Base-by-base conservation (phyloP, 2,113 vertebrate species). In the Xiphophorus couchianus region DNA sequence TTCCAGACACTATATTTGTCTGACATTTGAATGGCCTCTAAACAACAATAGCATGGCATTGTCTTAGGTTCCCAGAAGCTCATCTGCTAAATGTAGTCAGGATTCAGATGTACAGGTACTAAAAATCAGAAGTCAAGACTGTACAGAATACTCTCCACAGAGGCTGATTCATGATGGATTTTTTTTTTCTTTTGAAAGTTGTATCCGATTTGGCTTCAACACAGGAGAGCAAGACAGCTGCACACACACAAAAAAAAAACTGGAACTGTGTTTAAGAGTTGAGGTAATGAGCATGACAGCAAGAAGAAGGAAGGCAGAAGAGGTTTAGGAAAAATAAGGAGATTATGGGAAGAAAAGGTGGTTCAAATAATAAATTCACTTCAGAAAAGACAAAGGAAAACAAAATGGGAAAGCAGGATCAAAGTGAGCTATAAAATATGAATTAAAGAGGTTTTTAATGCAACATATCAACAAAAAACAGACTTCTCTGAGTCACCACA, bases 271-370 rank as follows among this genome's bases (percentile, higher is more conserved):
- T 14, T 19, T 58, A 68, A 60, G 54, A 42, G 29, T 6, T 48
- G 63, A 84, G 62, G 12, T 78, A 78, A 78, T 79, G 63, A 86
- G 83, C 72, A 83, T 74, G 84, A 78, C 83, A 85, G 79, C 68
- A 64, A 67, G 77, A 69, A 82, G 77, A 73, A 84, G 72, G 71
- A 74, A 66, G 62, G 5, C 69, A 73, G 42, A 33, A 31, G 30
- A 58, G 64, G 37, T 72, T 72, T 13, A 15, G 80, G 58, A 39
- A 39, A 60, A 0, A 42, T 15, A 48, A 54, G 76, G 69, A 70
- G 48, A 67, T 60, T 5, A 44, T 11, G 31, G 74, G 78, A 82
- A 54, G 74, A 78, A 61, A 79, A 70, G 66, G 14, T 33, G 63
- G 7, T 74, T 66, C 39, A 70, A 79, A 77, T 51, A 35, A 82